phyloP scores from a whole-genome alignment of 1,140 invertebrate genomes.

The Cydia amplana region DNA sequence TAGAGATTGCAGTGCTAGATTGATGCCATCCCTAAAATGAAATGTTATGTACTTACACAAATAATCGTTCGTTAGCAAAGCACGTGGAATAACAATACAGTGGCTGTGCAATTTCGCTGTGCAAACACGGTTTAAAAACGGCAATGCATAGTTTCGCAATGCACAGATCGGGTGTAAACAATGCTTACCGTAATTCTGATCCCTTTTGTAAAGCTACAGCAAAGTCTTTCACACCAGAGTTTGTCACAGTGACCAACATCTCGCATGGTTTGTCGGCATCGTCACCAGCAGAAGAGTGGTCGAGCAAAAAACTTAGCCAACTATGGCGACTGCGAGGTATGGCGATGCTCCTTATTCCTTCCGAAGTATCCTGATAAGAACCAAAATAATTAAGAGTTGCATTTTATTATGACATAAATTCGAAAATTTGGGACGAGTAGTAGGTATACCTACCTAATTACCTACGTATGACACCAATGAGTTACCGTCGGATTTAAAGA shows the following conservation, averaged over 20 bases:
- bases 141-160: slow-evolving; percentile 33
- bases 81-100: slow-evolving; percentile 6
- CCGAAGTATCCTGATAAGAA: slow-evolving; percentile 43
- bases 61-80: neutral
- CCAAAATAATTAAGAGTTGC: slow-evolving; percentile 1
- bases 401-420: neutral
- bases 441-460: no score
- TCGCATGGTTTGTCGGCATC: slow-evolving; percentile 45
- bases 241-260: slow-evolving; percentile 48
- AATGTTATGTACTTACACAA: slow-evolving; percentile 30
- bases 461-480: no score
- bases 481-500: no score
- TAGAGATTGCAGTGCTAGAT: slow-evolving; percentile 93
- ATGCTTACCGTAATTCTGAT: slow-evolving; percentile 61
- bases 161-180: slow-evolving; percentile 35
- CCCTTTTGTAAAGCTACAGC: slow-evolving; percentile 66
- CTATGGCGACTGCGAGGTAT: slow-evolving; percentile 43
- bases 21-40: slow-evolving; percentile 89
- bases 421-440: no score
- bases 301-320: slow-evolving; percentile 45
- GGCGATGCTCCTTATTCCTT: slow-evolving; percentile 35
- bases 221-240: slow-evolving; percentile 59
- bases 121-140: slow-evolving; percentile 32
- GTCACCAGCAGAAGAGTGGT: slow-evolving; percentile 31
- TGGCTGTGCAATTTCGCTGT: slow-evolving; percentile 35